Conservation (phyloP, 1,140 invertebrate species). For the Andrena cerasifolii region DNA sequence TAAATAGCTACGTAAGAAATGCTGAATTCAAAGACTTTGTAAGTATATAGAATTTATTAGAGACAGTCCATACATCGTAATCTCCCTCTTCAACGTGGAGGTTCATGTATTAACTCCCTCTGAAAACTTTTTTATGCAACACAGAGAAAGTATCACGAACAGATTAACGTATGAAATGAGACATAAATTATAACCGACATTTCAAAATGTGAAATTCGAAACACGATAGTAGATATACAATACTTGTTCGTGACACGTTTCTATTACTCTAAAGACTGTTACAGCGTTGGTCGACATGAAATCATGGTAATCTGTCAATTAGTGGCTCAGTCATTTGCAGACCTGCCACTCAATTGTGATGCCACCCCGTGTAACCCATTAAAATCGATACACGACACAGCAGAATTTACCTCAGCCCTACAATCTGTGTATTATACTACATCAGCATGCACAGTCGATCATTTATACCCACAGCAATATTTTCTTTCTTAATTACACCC, state of each 20-base stretch:
- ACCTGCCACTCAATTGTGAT: constrained; percentile 41
- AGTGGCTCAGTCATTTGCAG: constrained; percentile 25
- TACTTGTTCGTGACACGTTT: neutral
- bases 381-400: neutral
- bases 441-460: neutral
- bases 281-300: constrained; percentile 18
- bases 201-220: neutral
- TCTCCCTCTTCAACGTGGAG: too few species aligned
- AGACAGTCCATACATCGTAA: too few species aligned
- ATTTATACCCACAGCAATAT: neutral
- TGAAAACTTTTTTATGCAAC: too few species aligned
- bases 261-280: constrained; percentile 39
- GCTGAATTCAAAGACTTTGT: too few species aligned
- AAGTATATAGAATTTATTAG: too few species aligned
- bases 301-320: constrained; percentile 42
- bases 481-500: too few species aligned
- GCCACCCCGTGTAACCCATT: constrained; percentile 3
- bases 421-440: neutral
- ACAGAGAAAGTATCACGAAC: neutral
- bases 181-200: neutral
- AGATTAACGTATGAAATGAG: neutral
- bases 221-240: neutral
- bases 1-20: too few species aligned
- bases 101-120: too few species aligned
- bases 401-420: constrained; percentile 6